Conservation (phyloP, 2,797 vertebrate species). For the Falco naumanni region DNA sequence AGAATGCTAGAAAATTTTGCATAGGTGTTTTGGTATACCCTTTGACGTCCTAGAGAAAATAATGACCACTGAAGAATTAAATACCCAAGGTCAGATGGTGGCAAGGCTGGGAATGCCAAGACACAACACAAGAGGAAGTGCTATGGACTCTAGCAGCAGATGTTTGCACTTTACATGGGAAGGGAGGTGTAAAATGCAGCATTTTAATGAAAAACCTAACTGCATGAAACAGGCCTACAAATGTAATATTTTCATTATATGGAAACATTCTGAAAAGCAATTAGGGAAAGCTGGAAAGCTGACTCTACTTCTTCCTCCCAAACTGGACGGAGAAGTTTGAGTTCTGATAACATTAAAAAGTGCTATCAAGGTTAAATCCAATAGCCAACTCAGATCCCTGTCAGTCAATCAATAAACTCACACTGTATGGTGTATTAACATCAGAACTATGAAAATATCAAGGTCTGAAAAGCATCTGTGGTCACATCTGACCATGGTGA, state of each 20-base stretch:
- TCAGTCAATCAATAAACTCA: not conserved
- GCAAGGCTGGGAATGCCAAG: conserved; percentile 36
- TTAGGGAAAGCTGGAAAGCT: not conserved
- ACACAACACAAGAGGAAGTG: conserved; percentile 1
- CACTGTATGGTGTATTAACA: not conserved
- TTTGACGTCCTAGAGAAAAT: conserved; percentile 34
- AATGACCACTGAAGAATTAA: conserved; percentile 33
- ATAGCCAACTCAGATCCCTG: not conserved
- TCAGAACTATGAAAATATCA: not conserved
- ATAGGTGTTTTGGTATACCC: not conserved
- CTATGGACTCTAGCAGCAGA: not conserved
- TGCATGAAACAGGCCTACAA: not conserved
- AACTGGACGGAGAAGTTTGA: not conserved
- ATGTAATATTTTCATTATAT: not conserved
- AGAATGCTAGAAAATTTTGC: conserved; percentile 4
- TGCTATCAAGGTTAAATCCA: not conserved
- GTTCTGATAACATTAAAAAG: not conserved
- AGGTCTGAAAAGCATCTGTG: not conserved
- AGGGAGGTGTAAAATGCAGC: not conserved
- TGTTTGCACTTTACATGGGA: not conserved
- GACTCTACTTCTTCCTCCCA: not conserved
- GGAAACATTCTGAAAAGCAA: not conserved
- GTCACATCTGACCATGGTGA: not conserved
- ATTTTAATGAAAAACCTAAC: not conserved
- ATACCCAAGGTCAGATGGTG: conserved; percentile 20